phyloP scores from a whole-genome alignment of 2,113 vertebrate species.

The Clarias batrachus region DNA sequence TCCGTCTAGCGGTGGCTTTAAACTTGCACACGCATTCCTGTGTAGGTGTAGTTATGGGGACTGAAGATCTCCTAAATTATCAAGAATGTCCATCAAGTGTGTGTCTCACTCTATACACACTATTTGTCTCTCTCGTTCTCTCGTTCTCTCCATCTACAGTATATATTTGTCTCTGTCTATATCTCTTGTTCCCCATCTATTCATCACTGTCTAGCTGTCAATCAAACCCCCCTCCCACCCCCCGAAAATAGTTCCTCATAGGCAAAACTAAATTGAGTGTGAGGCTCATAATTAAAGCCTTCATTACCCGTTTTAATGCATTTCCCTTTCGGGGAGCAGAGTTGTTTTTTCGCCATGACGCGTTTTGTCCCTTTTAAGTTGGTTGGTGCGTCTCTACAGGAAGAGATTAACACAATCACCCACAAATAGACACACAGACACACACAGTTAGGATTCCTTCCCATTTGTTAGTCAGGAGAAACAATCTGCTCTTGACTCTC shows the following conservation, averaged over 20 bases:
- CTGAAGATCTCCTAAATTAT: not conserved
- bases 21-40: not conserved
- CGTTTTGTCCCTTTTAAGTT: not conserved
- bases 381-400: not conserved
- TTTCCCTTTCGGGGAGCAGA: slow-evolving; percentile 10
- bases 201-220: not conserved
- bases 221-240: not conserved
- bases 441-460: not conserved
- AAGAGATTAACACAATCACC: not conserved
- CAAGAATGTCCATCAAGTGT: too few relatives aligned
- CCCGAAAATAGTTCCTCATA: not conserved
- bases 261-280: slow-evolving; percentile 14
- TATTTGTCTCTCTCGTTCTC: not conserved
- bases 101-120: not conserved
- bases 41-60: not conserved
- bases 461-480: not conserved
- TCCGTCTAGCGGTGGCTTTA: not conserved
- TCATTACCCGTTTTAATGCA: slow-evolving; percentile 21
- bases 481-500: not conserved
- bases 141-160: not conserved
- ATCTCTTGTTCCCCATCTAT: too few relatives aligned
- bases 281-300: slow-evolving; percentile 19
- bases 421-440: not conserved
- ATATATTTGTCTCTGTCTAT: too few relatives aligned
- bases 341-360: not conserved